Evolutionary conservation across 37 sponge, comb jelly and placozoan species (phyloP).

Genomic region (Ianthella basta): DNA sequence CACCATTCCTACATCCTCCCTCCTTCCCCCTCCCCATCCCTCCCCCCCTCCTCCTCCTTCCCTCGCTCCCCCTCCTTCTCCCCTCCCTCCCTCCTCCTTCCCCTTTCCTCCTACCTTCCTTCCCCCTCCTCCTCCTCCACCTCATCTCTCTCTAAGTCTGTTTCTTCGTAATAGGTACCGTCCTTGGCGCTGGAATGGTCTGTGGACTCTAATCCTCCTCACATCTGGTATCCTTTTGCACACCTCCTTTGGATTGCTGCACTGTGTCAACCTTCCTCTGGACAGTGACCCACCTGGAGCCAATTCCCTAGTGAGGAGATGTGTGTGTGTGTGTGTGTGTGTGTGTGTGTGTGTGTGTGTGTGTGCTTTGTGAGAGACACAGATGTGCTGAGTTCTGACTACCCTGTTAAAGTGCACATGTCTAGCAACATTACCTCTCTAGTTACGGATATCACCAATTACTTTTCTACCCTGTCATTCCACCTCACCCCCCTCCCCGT

Average conservation of each 20-base stretch:
- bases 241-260: slow-evolving; percentile 58
- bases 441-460: not conserved
- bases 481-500: no score
- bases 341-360: no score
- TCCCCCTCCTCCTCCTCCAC: not conserved
- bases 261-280: slow-evolving; percentile 40
- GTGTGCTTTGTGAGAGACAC: no score
- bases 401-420: no score
- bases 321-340: not conserved
- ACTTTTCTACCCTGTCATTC: not conserved
- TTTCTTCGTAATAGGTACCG: slow-evolving; percentile 23
- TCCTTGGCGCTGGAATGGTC: slow-evolving; percentile 43
- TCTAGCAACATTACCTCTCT: not conserved
- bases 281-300: not conserved
- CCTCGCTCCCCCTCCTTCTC: no score
- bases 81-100: no score
- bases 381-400: no score
- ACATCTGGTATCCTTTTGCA: slow-evolving; percentile 58
- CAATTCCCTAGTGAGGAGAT: no score
- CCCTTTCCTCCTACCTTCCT: not conserved
- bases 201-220: slow-evolving; percentile 55
- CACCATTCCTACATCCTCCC: no score
- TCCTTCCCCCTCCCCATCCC: no score
- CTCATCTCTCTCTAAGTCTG: not conserved
- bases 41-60: no score